Evolutionary conservation across 2,113 vertebrate genomes (phyloP).

Genomic region (Vulpes lagopus): DNA sequence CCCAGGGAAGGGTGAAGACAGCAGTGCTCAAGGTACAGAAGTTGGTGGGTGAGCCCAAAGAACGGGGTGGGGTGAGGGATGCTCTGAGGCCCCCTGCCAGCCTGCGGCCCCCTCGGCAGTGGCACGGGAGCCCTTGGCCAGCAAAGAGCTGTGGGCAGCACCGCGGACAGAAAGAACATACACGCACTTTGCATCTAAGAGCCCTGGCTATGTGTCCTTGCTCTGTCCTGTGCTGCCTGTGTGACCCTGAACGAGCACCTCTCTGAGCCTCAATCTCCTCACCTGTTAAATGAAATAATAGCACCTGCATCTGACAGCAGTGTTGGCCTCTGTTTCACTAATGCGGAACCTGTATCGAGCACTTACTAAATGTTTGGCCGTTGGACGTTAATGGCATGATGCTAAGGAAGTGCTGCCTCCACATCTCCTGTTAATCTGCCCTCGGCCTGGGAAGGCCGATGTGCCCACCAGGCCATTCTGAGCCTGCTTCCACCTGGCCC

Average conservation of each 20-base stretch:
- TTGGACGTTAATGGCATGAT: neutral
- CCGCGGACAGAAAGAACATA: accelerated
- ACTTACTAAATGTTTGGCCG: too few species aligned
- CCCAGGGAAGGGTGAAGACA: accelerated
- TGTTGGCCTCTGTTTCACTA: neutral
- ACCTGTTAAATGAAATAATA: neutral
- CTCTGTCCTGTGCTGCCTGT: neutral
- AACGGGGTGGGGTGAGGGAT: accelerated
- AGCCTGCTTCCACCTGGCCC: neutral
- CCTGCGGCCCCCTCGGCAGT: neutral
- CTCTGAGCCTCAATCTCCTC: neutral
- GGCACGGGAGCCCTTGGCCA: accelerated
- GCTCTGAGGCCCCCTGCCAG: neutral
- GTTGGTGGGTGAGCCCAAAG: neutral
- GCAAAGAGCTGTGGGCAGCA: accelerated
- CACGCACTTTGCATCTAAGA: accelerated
- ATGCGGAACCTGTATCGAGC: accelerated
- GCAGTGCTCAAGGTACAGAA: neutral
- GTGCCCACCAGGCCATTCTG: neutral
- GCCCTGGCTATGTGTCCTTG: too few species aligned
- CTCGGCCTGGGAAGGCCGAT: too few species aligned
- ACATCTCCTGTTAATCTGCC: neutral
- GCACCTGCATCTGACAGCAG: neutral
- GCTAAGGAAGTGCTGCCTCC: neutral
- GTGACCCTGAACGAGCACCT: neutral